Evolutionary conservation across 1,140 invertebrate species (phyloP), one percentile per base, ranked within the genome.

Genomic region (Diuraphis noxia): DNA sequence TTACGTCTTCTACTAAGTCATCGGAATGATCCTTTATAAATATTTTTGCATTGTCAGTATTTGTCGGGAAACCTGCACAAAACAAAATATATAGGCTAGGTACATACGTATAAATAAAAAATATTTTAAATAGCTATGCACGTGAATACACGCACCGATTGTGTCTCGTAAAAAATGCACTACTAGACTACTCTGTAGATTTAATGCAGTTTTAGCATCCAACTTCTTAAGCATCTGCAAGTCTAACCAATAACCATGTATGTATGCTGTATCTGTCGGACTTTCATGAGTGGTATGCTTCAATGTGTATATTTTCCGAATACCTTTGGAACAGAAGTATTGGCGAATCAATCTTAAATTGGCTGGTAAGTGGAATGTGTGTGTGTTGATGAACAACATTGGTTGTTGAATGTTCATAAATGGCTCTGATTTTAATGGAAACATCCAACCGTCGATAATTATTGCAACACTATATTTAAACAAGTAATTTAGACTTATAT

Each of bases 381-480:
- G 95, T 56, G 95, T 95, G 93, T 96, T 96, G 19, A 96, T 93
- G 93, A 96, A 95, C 1, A 96, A 92, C 23, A 96, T 93, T 19
- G 96, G 96, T 93, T 96, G 95, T 30, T 93, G 93, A 6, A 95
- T 93, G 46, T 94, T 93, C 1, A 96, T 90, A 5, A 94, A 92
- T 36, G 94, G 93, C 91, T 95, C 94, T 30, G 94, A 94, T 93
- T 95, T 95, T 46, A 96, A 93, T 0, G 96, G 95, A 93, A 95
- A 96, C 95, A 96, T 96, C 96, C 96, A 97, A 2, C 95, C 95
- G 93, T 97, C 96, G 49, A 96, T 92, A 40, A 95, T 94, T 9
- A 96, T 93, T 21, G 95, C 95, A 63, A 94, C 93, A 92, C 95
- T 96, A n/a, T 30, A n/a, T 19, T n/a, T n/a, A 72, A 72, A 72